phyloP scores from a whole-genome alignment of 2,113 vertebrate genomes.

The Acrocephalus arundinaceus region DNA sequence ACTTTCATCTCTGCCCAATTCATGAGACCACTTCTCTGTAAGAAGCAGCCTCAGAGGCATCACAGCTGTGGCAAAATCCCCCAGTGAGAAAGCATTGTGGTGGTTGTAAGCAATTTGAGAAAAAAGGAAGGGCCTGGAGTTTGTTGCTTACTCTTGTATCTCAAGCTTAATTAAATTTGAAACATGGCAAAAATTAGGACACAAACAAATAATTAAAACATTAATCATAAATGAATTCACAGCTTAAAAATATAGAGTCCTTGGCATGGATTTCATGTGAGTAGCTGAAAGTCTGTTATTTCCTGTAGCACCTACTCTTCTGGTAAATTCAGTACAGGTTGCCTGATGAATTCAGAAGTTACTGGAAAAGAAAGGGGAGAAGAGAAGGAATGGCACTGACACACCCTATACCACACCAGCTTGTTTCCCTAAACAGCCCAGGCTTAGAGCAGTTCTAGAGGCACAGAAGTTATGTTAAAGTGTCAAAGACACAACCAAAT shows the following conservation, averaged over 20 bases:
- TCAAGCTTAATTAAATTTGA: background rate
- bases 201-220: slow-evolving; percentile 9
- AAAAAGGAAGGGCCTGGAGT: background rate
- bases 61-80: background rate
- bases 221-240: background rate
- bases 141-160: background rate
- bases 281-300: background rate
- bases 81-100: fast-evolving
- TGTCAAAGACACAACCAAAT: background rate
- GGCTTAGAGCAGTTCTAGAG: background rate
- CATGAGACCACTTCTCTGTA: background rate
- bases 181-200: background rate
- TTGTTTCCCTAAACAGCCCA: background rate
- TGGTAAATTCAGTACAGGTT: background rate
- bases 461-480: background rate
- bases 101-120: background rate
- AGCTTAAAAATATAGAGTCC: background rate
- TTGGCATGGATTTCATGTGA: background rate
- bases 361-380: background rate
- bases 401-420: background rate
- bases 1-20: background rate
- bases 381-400: background rate
- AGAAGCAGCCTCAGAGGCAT: background rate
- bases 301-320: background rate
- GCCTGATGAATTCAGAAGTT: background rate